Percentiles rank a stretch among this genome's conserved stretches.
phyloP scores from a whole-genome alignment of 2,113 vertebrate genomes.

The Vimba vimba region DNA sequence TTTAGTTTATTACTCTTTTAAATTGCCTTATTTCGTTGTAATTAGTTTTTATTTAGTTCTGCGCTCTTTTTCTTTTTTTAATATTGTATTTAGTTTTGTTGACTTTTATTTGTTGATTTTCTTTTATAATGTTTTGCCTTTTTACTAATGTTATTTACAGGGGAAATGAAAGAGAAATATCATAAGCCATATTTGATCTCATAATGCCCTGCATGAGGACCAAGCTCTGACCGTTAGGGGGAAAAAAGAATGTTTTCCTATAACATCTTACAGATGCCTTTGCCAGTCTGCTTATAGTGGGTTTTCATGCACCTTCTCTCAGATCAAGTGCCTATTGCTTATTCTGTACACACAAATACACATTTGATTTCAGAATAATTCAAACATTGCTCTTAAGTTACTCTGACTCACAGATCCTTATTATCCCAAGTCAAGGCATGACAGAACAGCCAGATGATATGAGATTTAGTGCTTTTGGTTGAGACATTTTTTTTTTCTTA shows the following conservation, averaged over 20 bases:
- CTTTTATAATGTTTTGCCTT: background rate
- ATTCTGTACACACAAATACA: background rate
- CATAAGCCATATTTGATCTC: background rate
- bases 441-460: background rate
- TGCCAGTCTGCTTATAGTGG: background rate
- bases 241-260: background rate
- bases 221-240: too few relatives aligned
- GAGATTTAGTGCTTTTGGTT: constrained; percentile 25
- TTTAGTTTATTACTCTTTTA: background rate
- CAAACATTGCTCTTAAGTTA: background rate
- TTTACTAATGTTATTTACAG: background rate
- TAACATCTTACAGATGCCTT: background rate
- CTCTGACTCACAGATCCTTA: background rate
- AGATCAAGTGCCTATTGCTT: background rate
- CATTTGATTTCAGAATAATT: background rate
- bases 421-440: constrained; percentile 12
- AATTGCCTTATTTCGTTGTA: background rate
- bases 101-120: background rate
- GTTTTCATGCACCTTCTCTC: background rate
- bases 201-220: background rate
- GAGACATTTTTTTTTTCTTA: background rate
- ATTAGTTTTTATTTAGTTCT: background rate
- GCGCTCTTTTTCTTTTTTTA: background rate
- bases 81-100: background rate
- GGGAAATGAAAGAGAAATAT: background rate